Percentiles rank a stretch among this genome's conserved stretches.
Conservation (phyloP, 92 coral and sea anemone species). For the Epizoanthus scotinus region DNA sequence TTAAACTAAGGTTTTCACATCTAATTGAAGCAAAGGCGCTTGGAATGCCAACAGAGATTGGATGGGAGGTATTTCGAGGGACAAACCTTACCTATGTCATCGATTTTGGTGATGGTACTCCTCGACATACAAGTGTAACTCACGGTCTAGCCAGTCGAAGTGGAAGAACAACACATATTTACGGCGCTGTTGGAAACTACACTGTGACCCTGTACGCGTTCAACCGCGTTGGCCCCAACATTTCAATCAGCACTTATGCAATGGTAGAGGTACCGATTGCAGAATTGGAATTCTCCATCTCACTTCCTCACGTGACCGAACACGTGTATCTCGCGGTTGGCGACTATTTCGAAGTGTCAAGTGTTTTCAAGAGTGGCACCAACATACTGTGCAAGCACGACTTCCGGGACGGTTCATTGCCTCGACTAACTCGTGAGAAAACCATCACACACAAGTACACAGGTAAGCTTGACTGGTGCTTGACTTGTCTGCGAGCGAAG, state of each 20-base stretch:
- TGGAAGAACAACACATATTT: constrained; percentile 54
- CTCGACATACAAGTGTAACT: constrained; percentile 42
- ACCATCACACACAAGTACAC: constrained; percentile 63
- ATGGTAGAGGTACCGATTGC: constrained; percentile 80
- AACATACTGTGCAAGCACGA: constrained; percentile 76
- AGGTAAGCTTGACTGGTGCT: neutral
- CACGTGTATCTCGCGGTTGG: constrained; percentile 73
- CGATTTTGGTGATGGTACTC: constrained; percentile 82
- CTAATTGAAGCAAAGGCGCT: constrained; percentile 74
- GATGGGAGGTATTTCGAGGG: constrained; percentile 75
- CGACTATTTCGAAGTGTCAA: constrained; percentile 57
- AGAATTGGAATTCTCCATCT: constrained; percentile 66
- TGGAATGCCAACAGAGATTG: constrained; percentile 59
- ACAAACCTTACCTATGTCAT: constrained; percentile 83
- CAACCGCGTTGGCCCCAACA: constrained; percentile 80
- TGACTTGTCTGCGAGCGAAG: too few species aligned
- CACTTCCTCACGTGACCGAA: constrained; percentile 57
- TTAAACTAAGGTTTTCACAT: constrained; percentile 53
- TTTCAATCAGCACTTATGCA: constrained; percentile 64
- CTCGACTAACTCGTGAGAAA: constrained; percentile 38
- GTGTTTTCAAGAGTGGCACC: constrained; percentile 62
- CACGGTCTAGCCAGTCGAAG: constrained; percentile 45
- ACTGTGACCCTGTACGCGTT: constrained; percentile 70
- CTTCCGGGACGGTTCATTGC: constrained; percentile 70
- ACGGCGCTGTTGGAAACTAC: constrained; percentile 78